Percentiles rank a stretch among this genome's conserved stretches.
Evolutionary conservation across 2,113 vertebrate genomes (phyloP).

Genomic region (Pleuronectes platessa): DNA sequence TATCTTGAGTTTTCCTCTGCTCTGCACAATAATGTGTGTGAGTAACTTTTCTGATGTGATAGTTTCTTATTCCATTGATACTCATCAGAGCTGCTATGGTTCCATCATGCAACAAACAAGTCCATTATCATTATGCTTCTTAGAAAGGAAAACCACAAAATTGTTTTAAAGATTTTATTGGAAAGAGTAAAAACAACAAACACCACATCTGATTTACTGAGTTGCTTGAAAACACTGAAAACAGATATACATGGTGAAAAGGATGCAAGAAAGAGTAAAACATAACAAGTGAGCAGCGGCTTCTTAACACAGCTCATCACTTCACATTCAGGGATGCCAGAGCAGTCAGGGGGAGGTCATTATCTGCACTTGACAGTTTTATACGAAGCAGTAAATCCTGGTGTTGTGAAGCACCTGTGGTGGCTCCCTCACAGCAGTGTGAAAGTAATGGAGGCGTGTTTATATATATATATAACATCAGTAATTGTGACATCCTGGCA

Average conservation of each 20-base stretch:
- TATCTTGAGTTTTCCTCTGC: no score
- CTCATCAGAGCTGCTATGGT: no score
- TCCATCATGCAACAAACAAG: no score
- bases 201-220: no score
- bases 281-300: not conserved
- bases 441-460: not conserved
- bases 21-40: no score
- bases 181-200: no score
- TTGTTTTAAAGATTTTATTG: no score
- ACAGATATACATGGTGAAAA: not conserved
- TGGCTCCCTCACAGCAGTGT: not conserved
- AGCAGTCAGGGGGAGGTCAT: constrained; percentile 13
- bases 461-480: not conserved
- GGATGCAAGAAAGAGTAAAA: not conserved
- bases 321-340: constrained; percentile 18
- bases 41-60: no score
- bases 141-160: no score
- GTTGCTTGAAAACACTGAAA: no score
- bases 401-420: not conserved
- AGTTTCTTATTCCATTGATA: no score
- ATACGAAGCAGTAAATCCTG: constrained; percentile 10
- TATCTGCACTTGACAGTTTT: constrained; percentile 56
- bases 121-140: no score
- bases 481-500: not conserved
- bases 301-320: not conserved